Conservation (phyloP, 1,140 invertebrate genomes). For the Dysdera silvatica region DNA sequence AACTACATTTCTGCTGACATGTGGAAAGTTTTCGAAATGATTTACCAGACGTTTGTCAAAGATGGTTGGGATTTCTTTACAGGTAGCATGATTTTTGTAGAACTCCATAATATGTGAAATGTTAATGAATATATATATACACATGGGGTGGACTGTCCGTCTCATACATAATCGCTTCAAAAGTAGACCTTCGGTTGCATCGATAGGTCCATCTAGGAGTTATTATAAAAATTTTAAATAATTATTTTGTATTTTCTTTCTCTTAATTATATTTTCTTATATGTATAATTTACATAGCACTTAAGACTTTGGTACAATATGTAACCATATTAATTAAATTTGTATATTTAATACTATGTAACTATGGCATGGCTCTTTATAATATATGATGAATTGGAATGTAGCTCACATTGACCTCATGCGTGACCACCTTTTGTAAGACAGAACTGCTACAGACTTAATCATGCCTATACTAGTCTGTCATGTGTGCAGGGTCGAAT, state of each 20-base stretch:
- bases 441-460: no score
- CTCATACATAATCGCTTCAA: not conserved
- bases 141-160: not conserved
- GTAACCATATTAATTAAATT: no score
- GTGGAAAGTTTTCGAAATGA: slow-evolving; percentile 90
- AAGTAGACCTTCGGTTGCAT: not conserved
- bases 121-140: not conserved
- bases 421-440: no score
- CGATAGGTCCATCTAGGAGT: not conserved
- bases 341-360: no score
- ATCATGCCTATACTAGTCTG: no score
- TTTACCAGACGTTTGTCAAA: slow-evolving; percentile 83
- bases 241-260: not conserved
- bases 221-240: not conserved
- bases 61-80: slow-evolving; percentile 95
- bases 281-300: not conserved
- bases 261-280: not conserved
- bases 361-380: no score
- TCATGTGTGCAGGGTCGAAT: no score
- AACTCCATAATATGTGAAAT: not conserved
- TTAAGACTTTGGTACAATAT: no score
- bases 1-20: slow-evolving; percentile 82
- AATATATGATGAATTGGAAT: no score
- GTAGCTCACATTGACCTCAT: no score
- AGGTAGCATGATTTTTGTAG: slow-evolving; percentile 41